Percentiles rank a stretch among this genome's conserved stretches.
phyloP scores from a whole-genome alignment of 92 coral and sea anemone genomes.

The Paragorgia papillata region DNA sequence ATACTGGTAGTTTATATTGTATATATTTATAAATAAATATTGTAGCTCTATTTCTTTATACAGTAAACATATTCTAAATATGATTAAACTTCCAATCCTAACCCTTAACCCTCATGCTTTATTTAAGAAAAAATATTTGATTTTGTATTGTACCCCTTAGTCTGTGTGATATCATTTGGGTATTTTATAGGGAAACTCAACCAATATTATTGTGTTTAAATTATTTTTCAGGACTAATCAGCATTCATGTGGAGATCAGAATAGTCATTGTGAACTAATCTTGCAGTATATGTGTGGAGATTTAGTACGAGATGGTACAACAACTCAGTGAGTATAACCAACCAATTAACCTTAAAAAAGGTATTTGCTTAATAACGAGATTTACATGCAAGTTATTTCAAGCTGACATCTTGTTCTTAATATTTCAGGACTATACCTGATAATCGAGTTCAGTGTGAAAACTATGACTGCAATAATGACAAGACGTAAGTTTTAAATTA shows the following conservation, averaged over 20 bases:
- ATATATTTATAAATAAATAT: too few species aligned
- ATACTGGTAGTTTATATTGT: too few species aligned
- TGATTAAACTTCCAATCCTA: too few species aligned
- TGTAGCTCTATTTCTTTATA: too few species aligned
- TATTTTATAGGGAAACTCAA: too few species aligned
- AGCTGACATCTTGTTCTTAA: neutral
- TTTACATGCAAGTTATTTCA: neutral
- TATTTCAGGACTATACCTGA: conserved; percentile 80
- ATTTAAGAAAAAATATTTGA: too few species aligned
- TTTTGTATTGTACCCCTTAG: too few species aligned
- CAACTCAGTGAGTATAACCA: conserved; percentile 71
- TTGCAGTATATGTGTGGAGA: conserved; percentile 95
- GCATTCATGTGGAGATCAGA: conserved; percentile 92
- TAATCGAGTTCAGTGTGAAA: conserved; percentile 79
- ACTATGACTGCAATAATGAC: conserved; percentile 84
- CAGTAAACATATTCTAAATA: too few species aligned
- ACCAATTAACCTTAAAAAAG: neutral
- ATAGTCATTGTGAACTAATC: conserved; percentile 86
- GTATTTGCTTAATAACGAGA: neutral
- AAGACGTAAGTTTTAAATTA: conserved; percentile 76
- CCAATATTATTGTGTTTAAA: too few species aligned
- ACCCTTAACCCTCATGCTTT: too few species aligned
- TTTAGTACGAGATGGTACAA: conserved; percentile 81
- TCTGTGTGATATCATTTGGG: too few species aligned
- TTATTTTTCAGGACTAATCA: conserved; percentile 84